Evolutionary conservation across 2,113 vertebrate species (phyloP), one percentile per base, ranked within the genome.

Genomic region (Machaerirhynchus nigripectus): DNA sequence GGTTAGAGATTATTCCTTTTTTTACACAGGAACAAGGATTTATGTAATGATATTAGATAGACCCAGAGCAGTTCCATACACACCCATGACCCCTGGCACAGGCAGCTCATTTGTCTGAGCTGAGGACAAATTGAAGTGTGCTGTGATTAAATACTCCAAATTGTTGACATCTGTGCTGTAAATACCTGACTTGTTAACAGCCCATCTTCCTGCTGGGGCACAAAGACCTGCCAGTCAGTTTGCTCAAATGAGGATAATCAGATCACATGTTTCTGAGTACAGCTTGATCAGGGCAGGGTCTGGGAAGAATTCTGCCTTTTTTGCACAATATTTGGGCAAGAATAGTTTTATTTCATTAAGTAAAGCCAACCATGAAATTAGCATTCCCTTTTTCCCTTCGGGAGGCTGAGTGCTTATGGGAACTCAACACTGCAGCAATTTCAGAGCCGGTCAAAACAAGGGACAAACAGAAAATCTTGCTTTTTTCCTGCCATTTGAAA

Each of bases 161-260:
- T 80, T 76, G 80, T 85, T 92, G 84, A 87, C 84, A 96, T 77
- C 63, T 73, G 78, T 2, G 1, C 70, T 86, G 44, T 76, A 90
- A 92, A 94, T 83, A 97, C 79, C 88, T 92, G 88, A 53, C 75
- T 92, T 46, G 70, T 85, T 90, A 88, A 35, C 15, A 83, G 75
- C 70, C 19, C 5, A 4, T 63, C 90, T 90, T 92, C 94, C 79
- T 35, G 88, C 86, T 80, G 76, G 71, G 49, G 63, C 3, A 2
- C 68, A 61, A 47, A 90, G 44, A 37, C 67, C 46, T 73, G 87
- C 42, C 84, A 84, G 35, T 30, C 69, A 77, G 35, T 67, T 90
- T 94, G 84, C 81, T 95, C 19, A 79, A 53, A 93, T 31, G 53
- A 69, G 8, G 35, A 52, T 91, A 78, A 71, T 89, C 77, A 91